phyloP scores from a whole-genome alignment of 2,888 invertebrate species.

The Druceiella hillmani region DNA sequence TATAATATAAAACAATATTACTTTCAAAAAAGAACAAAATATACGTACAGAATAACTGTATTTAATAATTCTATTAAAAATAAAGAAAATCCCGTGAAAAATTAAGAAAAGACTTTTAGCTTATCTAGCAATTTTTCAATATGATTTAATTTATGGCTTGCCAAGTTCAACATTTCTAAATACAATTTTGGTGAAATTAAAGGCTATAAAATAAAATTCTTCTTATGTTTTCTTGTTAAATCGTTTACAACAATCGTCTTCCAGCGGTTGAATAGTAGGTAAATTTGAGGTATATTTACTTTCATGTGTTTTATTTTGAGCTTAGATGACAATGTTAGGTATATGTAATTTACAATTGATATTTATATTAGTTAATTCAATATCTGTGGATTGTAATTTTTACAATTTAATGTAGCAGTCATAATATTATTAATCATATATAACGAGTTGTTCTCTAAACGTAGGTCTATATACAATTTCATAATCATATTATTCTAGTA shows the following conservation, averaged over 20 bases:
- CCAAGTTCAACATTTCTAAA: not conserved
- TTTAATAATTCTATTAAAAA: not conserved
- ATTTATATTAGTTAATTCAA: not conserved
- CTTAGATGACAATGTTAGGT: not conserved
- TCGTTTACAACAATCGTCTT: not conserved
- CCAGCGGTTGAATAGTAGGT: not conserved
- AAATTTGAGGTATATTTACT: not conserved
- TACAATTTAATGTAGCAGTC: too few relatives aligned
- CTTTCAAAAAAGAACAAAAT: not conserved
- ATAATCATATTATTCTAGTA: too few relatives aligned
- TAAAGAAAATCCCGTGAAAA: too few relatives aligned
- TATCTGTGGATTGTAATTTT: too few relatives aligned
- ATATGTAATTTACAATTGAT: not conserved
- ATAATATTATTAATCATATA: too few relatives aligned
- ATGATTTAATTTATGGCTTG: constrained; percentile 1
- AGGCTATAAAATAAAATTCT: not conserved
- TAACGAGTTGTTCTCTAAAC: too few relatives aligned
- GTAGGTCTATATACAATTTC: too few relatives aligned
- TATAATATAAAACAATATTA: not conserved
- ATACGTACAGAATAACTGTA: not conserved
- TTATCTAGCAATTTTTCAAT: not conserved
- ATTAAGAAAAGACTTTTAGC: too few relatives aligned
- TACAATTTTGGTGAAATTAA: not conserved
- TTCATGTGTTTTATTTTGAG: not conserved
- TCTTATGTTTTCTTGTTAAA: not conserved